Base-by-base conservation (phyloP, 1,140 invertebrate species). In the Diorhabda elongata region DNA sequence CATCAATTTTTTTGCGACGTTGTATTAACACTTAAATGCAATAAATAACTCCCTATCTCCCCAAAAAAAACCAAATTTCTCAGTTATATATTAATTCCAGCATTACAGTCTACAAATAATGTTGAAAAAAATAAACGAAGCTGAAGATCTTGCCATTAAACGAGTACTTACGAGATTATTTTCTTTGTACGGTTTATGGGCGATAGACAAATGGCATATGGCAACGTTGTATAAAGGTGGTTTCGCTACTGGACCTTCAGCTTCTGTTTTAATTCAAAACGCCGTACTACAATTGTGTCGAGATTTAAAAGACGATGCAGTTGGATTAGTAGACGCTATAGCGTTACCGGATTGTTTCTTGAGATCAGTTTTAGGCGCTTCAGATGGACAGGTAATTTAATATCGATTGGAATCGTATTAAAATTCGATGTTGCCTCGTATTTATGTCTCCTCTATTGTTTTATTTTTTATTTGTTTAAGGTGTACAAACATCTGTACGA, bases 261-360 rank as follows among this genome's bases (percentile, higher is more conserved):
- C 85, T 66, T 78, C 82, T 3, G 77, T 80, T 11, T 75, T 84
- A 42, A 74, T 88, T 11, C 82, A 85, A 70, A 81, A 86, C 72
- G 84, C 81, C 42, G 89, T 92, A 60, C 78, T 91, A 58, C 74
- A 82, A 66, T 77, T 92, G 58, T 92, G 90, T 76, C 69, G 71
- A 4, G 82, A 86, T 68, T 74, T 94, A 26, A 92, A 91, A 81
- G 82, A 87, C 71, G 90, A 95, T 70, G 87, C 90, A 45, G 85
- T 94, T 5, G 78, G 88, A 8, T 82, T 94, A 57, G 89, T 89
- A 2, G 96, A 98, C 85, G 88, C 88, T 2, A 85, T 97, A 67
- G 92, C 94, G 11, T 94, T 94, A 2, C 90, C 92, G 9, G 95
- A 98, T 84, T 96, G 92, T 79, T 87, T 92, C 73, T 78, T 95